Base-by-base conservation (phyloP, 2,113 vertebrate species). In the Myxocyprinus asiaticus region DNA sequence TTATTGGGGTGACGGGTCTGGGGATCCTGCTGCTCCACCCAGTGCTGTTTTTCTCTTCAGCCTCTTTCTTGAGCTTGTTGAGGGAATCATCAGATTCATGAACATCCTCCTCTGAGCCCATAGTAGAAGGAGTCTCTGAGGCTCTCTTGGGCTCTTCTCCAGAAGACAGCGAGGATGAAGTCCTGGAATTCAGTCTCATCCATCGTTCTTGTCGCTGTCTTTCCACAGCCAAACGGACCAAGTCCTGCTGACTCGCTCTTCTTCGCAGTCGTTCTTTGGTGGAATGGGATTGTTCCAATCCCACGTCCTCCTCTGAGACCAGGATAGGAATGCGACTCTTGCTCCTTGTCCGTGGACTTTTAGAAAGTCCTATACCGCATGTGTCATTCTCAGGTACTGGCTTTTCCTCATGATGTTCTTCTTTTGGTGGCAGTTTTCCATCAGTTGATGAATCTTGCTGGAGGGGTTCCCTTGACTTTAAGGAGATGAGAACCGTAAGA, bases 61-160 rank as follows among this genome's bases (percentile, higher is more conserved):
- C 9, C 90, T 89, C 11, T 82, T 93, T 95, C 81, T 81, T 92
- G 14, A 93, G 88, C 44, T 81, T 84, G n/a, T 67, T 77, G 22
- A 87, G 83, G 0, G 90, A 89, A 51, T 95, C 95, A 0, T 97
- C 96, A 0, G 93, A 95, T 87, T 95, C 91, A 0, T 94, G 95
- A 0, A 92, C 93, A 87, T 98, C 95, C 86, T 99, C 97, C 89
- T 98, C 96, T 0, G 96, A 98, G n/a, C 94, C 95, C 0, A 95
- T 92, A 63, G 93, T 94, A 0, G 96, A 97, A 53, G 94, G 86
- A 0, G 95, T 96, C 86, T 97, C 96, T 0, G 96, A 97, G 4
- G 92, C 90, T 0, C 92, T 88, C 0, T 87, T 91, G 59, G 89
- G 92, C 66, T 96, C 95, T 0, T 97, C 96, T 0, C 94, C 96